phyloP scores from a whole-genome alignment of 2,888 invertebrate species.

The Tipula unca region DNA sequence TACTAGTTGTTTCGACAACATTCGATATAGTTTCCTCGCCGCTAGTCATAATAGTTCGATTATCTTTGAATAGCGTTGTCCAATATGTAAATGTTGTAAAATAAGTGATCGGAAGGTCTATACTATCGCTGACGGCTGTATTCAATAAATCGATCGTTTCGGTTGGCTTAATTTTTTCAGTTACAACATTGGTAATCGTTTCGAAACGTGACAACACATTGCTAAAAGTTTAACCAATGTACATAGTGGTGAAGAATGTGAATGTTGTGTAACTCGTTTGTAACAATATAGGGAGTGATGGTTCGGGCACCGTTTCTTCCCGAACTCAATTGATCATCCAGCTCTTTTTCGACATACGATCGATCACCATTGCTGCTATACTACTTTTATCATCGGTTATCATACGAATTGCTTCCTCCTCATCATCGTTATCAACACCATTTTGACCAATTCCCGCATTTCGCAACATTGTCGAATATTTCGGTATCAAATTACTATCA shows the following conservation, averaged over 20 bases:
- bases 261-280: slow-evolving; percentile 85
- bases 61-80: slow-evolving; percentile 83
- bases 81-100: slow-evolving; percentile 90
- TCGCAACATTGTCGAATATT: slow-evolving; percentile 25
- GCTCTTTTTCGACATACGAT: slow-evolving; percentile 42
- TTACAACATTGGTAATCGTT: slow-evolving; percentile 80
- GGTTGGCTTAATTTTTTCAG: slow-evolving; percentile 65
- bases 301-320: slow-evolving; percentile 74
- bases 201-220: slow-evolving; percentile 75
- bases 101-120: slow-evolving; percentile 71
- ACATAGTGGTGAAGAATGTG: slow-evolving; percentile 85
- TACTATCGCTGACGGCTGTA: slow-evolving; percentile 18
- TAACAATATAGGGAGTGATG: slow-evolving; percentile 58
- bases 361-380: slow-evolving; percentile 60
- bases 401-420: slow-evolving; percentile 43
- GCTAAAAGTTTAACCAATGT: slow-evolving; percentile 68
- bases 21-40: slow-evolving; percentile 85
- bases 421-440: slow-evolving; percentile 22
- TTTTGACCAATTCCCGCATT: slow-evolving; percentile 28
- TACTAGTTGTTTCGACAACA: slow-evolving; percentile 58
- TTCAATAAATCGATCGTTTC: slow-evolving; percentile 43
- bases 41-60: slow-evolving; percentile 74
- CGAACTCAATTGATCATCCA: slow-evolving; percentile 83
- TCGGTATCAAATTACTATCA: neutral
- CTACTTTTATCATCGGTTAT: slow-evolving; percentile 69